These are phyloP conservation scores for Plebejus argus DNA, from an alignment of 2,888 invertebrate species.

Conservation along the genomic window DNA sequence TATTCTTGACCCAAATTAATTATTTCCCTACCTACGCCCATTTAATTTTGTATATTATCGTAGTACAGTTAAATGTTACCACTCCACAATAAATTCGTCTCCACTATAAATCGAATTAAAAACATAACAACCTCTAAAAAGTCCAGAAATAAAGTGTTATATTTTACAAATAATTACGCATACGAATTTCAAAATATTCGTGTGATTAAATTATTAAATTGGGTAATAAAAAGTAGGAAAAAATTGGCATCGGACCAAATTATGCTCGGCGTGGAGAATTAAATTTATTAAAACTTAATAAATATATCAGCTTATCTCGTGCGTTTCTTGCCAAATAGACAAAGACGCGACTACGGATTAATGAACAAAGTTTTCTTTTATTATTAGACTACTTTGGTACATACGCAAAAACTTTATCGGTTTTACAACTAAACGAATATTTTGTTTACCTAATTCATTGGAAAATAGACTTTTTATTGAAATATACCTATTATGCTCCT, in stretches of 20 bases:
- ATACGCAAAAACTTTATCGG: neutral
- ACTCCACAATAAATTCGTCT: slow-evolving; percentile 1
- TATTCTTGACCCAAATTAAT: slow-evolving; percentile 17
- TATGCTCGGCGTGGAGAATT: slow-evolving; percentile 15
- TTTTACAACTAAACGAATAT: neutral
- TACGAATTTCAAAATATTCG: slow-evolving; percentile 15
- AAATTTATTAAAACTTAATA: slow-evolving; percentile 33
- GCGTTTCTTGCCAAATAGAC: slow-evolving; percentile 20
- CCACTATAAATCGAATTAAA: slow-evolving; percentile 15
- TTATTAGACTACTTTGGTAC: slow-evolving; percentile 59
- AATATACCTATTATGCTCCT: no score
- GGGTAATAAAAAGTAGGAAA: slow-evolving; percentile 28
- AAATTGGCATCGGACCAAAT: slow-evolving; percentile 30
- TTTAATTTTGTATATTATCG: slow-evolving; percentile 1
- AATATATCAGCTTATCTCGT: slow-evolving; percentile 28
- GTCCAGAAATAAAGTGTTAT: slow-evolving; percentile 25
- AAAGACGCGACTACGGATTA: slow-evolving; percentile 44
- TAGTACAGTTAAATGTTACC: neutral
- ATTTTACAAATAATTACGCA: slow-evolving; percentile 27
- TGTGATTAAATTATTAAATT: slow-evolving; percentile 31
- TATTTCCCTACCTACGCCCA: slow-evolving; percentile 3
- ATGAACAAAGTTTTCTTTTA: slow-evolving; percentile 70
- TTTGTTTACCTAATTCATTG: no score
- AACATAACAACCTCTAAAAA: slow-evolving; percentile 6
- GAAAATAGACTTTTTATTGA: no score